phyloP scores from a whole-genome alignment of 1,140 invertebrate species.

The Bombus waltoni region DNA sequence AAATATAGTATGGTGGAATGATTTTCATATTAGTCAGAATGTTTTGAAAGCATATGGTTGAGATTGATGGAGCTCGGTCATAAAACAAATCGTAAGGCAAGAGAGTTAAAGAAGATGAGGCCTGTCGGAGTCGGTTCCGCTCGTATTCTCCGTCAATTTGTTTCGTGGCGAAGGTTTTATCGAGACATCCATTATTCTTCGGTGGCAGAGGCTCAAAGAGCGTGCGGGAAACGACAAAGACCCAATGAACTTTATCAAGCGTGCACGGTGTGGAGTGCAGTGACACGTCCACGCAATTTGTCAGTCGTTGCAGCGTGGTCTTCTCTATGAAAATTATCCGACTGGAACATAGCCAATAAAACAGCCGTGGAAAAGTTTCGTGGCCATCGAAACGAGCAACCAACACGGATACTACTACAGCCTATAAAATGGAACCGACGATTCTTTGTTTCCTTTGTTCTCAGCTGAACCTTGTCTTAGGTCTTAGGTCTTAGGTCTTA shows the following conservation, averaged over 20 bases:
- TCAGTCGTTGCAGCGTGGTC: conserved; percentile 54
- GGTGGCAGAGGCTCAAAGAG: conserved; percentile 70
- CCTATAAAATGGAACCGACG: neutral
- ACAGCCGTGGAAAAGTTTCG: conserved; percentile 12
- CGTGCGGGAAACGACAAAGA: conserved; percentile 67
- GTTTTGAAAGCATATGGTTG: neutral
- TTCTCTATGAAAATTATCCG: conserved; percentile 56
- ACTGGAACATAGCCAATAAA: conserved; percentile 41
- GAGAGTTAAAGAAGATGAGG: neutral
- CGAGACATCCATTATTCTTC: conserved; percentile 60
- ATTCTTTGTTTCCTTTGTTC: neutral
- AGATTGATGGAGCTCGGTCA: neutral
- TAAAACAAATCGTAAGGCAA: neutral
- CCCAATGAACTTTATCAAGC: conserved; percentile 74
- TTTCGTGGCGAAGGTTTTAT: conserved; percentile 40
- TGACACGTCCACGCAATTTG: conserved; percentile 72
- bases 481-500: too few relatives aligned
- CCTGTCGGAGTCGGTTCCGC: neutral
- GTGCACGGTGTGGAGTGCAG: conserved; percentile 48
- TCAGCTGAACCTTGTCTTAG: neutral
- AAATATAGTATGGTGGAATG: too few relatives aligned
- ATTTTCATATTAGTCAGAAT: neutral
- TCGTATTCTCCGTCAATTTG: conserved; percentile 40
- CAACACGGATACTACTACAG: neutral
- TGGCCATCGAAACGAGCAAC: neutral